phyloP scores from a whole-genome alignment of 2,113 vertebrate genomes.

The Pristiophorus japonicus region DNA sequence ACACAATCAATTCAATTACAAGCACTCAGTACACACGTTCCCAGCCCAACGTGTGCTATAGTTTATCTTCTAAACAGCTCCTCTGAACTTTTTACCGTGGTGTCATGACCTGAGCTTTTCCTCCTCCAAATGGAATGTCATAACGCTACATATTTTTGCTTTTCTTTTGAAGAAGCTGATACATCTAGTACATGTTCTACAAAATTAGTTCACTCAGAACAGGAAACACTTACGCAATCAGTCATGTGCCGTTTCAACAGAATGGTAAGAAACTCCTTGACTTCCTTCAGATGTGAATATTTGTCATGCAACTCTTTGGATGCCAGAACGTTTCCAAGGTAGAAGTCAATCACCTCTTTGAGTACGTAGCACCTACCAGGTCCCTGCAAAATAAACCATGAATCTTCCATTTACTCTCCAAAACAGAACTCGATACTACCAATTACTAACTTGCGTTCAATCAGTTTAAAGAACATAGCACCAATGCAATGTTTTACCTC shows the following conservation, averaged over 20 bases:
- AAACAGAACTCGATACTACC: not conserved
- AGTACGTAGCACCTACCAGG: not conserved
- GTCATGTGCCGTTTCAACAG: not conserved
- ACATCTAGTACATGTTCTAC: not conserved
- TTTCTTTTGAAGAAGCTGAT: not conserved
- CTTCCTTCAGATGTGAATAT: not conserved
- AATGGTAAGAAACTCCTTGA: not conserved
- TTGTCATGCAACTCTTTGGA: not conserved
- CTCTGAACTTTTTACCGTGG: conserved; percentile 11
- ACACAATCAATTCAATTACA: conserved; percentile 35
- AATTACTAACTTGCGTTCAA: too few species aligned
- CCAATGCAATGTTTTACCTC: not conserved
- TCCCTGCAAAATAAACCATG: not conserved
- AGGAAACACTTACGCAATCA: conserved; percentile 31
- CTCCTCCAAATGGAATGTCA: not conserved
- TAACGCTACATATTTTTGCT: not conserved
- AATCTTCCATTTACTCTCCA: not conserved
- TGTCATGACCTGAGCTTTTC: conserved; percentile 47
- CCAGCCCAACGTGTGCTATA: too few species aligned
- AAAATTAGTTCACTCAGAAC: not conserved
- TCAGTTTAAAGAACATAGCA: not conserved
- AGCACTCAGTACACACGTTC: too few species aligned
- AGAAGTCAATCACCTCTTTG: conserved; percentile 24
- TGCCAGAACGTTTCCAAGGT: not conserved
- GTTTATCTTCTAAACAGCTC: not conserved